phyloP scores from a whole-genome alignment of 2,888 invertebrate species.

The Leptinotarsa juncta region DNA sequence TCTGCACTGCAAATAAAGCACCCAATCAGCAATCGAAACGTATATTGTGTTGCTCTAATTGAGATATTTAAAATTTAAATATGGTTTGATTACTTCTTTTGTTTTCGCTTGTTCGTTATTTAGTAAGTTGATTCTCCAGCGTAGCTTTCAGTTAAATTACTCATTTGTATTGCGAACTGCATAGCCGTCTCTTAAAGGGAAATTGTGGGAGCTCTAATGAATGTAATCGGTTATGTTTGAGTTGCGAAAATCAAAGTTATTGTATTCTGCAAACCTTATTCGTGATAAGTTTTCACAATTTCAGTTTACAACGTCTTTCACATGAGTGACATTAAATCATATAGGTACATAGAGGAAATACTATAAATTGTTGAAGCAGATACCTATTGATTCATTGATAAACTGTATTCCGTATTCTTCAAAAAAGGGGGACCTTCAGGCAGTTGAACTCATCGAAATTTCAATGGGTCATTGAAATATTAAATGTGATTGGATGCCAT shows the following conservation, averaged over 20 bases:
- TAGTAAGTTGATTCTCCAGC: slow-evolving; percentile 53
- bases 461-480: too few species aligned
- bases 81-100: slow-evolving; percentile 65
- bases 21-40: slow-evolving; percentile 64
- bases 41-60: slow-evolving; percentile 64
- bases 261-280: too few species aligned
- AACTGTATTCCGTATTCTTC: too few species aligned
- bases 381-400: neutral
- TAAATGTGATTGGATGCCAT: too few species aligned
- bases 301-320: too few species aligned
- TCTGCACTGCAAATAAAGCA: slow-evolving; percentile 7
- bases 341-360: too few species aligned
- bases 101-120: slow-evolving; percentile 64
- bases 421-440: too few species aligned
- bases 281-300: too few species aligned
- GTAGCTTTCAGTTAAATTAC: slow-evolving; percentile 51
- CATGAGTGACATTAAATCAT: too few species aligned
- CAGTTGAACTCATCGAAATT: too few species aligned
- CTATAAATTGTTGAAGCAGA: too few species aligned
- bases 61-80: slow-evolving; percentile 65
- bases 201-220: slow-evolving; percentile 11
- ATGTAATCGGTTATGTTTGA: neutral
- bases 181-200: neutral
- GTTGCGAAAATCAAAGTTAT: neutral
- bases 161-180: slow-evolving; percentile 30